Percentiles rank a stretch among this genome's conserved stretches.
These are phyloP conservation scores for Penaeus japonicus DNA, from an alignment of 1,140 invertebrate species.

Conservation along the genomic window DNA sequence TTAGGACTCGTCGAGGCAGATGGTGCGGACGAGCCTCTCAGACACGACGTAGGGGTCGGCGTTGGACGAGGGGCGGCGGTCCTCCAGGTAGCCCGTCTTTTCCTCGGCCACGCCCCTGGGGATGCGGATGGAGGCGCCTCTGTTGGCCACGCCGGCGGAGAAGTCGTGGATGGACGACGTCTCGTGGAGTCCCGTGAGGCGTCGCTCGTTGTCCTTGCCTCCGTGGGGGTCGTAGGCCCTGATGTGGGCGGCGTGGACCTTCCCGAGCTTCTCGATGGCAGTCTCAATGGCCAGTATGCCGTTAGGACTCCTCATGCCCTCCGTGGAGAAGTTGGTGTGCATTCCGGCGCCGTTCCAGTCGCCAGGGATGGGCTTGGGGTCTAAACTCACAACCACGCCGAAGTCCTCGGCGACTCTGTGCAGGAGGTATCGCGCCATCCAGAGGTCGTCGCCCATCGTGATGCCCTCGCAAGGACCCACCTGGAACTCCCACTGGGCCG, in stretches of 20 bases:
- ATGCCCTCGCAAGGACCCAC: background rate
- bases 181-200: background rate
- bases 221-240: background rate
- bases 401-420: background rate
- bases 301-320: background rate
- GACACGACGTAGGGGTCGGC: background rate
- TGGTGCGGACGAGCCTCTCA: background rate
- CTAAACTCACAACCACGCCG: background rate
- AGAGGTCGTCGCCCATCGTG: background rate
- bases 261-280: background rate
- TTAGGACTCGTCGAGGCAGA: background rate
- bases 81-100: background rate
- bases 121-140: background rate
- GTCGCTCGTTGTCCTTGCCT: background rate
- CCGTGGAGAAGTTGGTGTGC: background rate
- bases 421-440: background rate
- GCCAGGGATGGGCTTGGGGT: background rate
- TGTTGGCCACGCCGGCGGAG: background rate
- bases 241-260: background rate
- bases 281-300: background rate
- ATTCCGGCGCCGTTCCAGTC: background rate
- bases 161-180: constrained; percentile 6
- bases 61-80: background rate
- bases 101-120: background rate
- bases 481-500: constrained; percentile 4